Conservation (phyloP, 2,797 vertebrate genomes). For the Arrhamphus sclerolepis region DNA sequence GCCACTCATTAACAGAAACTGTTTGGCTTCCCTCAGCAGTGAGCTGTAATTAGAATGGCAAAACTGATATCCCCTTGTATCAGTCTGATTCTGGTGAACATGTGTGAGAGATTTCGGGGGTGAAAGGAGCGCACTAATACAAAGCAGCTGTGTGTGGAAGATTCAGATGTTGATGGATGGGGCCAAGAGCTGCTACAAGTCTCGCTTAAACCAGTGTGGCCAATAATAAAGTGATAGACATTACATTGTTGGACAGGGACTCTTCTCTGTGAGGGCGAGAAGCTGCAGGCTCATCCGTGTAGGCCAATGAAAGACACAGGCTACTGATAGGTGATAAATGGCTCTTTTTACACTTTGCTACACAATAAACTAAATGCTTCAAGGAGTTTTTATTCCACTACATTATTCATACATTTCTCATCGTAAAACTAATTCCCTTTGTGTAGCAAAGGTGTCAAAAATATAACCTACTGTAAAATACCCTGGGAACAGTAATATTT, state of each 20-base stretch:
- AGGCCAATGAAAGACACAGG: slow-evolving; percentile 52
- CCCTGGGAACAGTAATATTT: slow-evolving; percentile 42
- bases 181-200: slow-evolving; percentile 65
- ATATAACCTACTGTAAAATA: slow-evolving; percentile 37
- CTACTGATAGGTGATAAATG: slow-evolving; percentile 59
- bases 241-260: slow-evolving; percentile 70
- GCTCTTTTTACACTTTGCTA: slow-evolving; percentile 46
- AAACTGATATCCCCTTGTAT: slow-evolving; percentile 82
- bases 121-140: slow-evolving; percentile 75
- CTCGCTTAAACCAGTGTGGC: slow-evolving; percentile 68
- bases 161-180: slow-evolving; percentile 73
- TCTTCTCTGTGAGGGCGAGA: slow-evolving; percentile 14
- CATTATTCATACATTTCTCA: slow-evolving; percentile 42
- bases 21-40: slow-evolving; percentile 72
- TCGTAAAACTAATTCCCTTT: slow-evolving; percentile 27
- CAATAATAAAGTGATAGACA: slow-evolving; percentile 75
- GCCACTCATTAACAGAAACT: slow-evolving; percentile 74
- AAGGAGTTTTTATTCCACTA: slow-evolving; percentile 35
- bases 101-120: slow-evolving; percentile 82
- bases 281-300: slow-evolving; percentile 42
- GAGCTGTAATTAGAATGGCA: slow-evolving; percentile 82
- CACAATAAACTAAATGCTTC: slow-evolving; percentile 19
- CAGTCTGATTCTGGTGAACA: slow-evolving; percentile 81
- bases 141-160: slow-evolving; percentile 79
- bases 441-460: slow-evolving; percentile 23